Base-by-base conservation (phyloP, 2,888 invertebrate species). In the Volucella inflata region DNA sequence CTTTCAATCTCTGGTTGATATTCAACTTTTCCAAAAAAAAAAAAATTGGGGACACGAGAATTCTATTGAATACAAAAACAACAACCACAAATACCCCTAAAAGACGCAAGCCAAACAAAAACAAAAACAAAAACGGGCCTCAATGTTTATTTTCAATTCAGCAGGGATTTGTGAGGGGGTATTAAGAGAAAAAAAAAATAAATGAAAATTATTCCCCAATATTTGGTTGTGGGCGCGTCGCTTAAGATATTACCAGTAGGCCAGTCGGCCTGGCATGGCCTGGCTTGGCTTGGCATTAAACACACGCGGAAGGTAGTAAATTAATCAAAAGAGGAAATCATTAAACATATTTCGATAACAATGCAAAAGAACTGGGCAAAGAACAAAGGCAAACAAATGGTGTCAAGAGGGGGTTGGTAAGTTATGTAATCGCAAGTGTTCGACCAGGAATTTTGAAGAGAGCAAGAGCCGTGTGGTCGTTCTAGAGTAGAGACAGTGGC, bases 261-360 rank as follows among this genome's bases (percentile, higher is more conserved):
- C 2, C 12, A 62, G 40, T 10, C 10, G 64, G 12, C 48, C 50
- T 1, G 12, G 72, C 72, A 44, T 30, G n/a, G 30, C 30, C 30
- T 30, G 30, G 30, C 30, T 30, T 21, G 21, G 1, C 21, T 21
- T 30, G 30, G 17, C 9, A 51, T 51, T 53, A 53, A 72, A 72
- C 44, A 36, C 30, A 64, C 12, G 62, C 74, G 83, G 65, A 75
- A 62, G 68, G 79, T 65, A 84, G 83, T 84, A 79, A 84, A 84
- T 84, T 84, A 84, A 84, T 84, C 83, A 79, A 70, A 48, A 36
- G 42, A 70, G 42, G 40, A 78, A 78, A 74, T 70, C 51, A 74
- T 75, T 74, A 79, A 84, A 70, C 83, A 84, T 65, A 84, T 70
- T 84, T 79, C 78, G 65, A 75, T 79, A 75, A 53, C 53, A 53